These are phyloP conservation scores for Lepus timidus DNA, from an alignment of 2,113 vertebrate genomes.

Conservation along the genomic window DNA sequence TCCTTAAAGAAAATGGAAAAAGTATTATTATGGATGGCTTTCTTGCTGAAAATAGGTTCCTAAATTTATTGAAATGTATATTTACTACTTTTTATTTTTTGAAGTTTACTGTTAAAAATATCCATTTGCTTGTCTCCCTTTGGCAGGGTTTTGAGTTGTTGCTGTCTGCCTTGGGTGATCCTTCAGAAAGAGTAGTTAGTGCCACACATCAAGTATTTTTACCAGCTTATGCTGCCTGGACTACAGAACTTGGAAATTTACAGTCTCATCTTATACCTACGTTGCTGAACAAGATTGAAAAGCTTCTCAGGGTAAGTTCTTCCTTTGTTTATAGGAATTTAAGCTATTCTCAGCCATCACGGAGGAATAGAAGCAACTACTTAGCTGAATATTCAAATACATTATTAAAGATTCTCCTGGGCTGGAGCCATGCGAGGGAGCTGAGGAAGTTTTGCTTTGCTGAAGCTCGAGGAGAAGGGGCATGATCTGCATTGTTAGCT, in stretches of 20 bases:
- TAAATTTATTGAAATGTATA: background rate
- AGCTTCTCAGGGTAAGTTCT: slow-evolving; percentile 93
- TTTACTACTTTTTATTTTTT: background rate
- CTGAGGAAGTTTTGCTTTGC: background rate
- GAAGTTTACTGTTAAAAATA: slow-evolving; percentile 11
- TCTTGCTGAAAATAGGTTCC: slow-evolving; percentile 16
- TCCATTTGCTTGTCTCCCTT: slow-evolving; percentile 13
- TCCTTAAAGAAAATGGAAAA: slow-evolving; percentile 15
- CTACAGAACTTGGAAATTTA: slow-evolving; percentile 95
- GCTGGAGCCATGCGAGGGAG: background rate
- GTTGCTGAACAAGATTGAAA: slow-evolving; percentile 96
- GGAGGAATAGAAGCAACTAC: background rate
- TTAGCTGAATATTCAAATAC: background rate
- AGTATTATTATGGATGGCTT: background rate
- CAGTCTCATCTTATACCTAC: slow-evolving; percentile 96
- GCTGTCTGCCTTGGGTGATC: slow-evolving; percentile 95
- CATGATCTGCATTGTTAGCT: background rate
- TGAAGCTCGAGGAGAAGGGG: background rate
- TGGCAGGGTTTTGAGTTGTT: slow-evolving; percentile 97
- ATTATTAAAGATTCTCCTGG: slow-evolving; percentile 26
- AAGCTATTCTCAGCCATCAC: background rate
- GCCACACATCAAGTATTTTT: slow-evolving; percentile 99
- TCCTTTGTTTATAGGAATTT: slow-evolving; percentile 18
- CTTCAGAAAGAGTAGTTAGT: slow-evolving; percentile 96
- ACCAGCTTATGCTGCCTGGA: slow-evolving; percentile 98